Evolutionary conservation across 2,113 vertebrate species (phyloP).

Genomic region (Alaudala cheleensis): DNA sequence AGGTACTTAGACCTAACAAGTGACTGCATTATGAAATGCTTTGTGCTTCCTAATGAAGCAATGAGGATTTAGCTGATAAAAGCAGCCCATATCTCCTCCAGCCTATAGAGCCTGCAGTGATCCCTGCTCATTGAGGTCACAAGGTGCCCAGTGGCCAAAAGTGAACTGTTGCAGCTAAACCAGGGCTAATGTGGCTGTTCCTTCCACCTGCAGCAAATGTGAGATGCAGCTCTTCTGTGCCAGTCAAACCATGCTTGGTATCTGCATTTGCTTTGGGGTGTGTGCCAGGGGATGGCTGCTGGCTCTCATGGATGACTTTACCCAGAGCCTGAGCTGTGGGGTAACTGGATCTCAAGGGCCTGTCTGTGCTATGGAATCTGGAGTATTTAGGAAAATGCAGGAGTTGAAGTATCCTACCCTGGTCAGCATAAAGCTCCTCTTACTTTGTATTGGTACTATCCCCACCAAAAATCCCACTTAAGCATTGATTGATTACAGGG

Average conservation of each 20-base stretch:
- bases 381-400: background rate
- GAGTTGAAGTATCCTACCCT: background rate
- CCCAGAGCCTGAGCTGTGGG: background rate
- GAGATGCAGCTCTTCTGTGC: background rate
- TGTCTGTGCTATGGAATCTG: background rate
- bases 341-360: background rate
- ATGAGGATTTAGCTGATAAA: background rate
- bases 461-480: background rate
- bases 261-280: background rate
- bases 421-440: background rate
- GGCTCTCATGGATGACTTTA: background rate
- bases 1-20: background rate
- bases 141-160: background rate
- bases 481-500: background rate
- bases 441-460: background rate
- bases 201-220: background rate
- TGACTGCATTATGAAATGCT: background rate
- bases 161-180: background rate
- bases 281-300: background rate
- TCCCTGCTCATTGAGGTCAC: background rate
- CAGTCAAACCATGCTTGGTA: background rate
- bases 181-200: background rate
- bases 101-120: background rate
- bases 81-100: background rate
- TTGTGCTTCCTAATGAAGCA: background rate